These are phyloP conservation scores for Clusia tigrina DNA, from an alignment of 2,888 invertebrate species.

Conservation along the genomic window DNA sequence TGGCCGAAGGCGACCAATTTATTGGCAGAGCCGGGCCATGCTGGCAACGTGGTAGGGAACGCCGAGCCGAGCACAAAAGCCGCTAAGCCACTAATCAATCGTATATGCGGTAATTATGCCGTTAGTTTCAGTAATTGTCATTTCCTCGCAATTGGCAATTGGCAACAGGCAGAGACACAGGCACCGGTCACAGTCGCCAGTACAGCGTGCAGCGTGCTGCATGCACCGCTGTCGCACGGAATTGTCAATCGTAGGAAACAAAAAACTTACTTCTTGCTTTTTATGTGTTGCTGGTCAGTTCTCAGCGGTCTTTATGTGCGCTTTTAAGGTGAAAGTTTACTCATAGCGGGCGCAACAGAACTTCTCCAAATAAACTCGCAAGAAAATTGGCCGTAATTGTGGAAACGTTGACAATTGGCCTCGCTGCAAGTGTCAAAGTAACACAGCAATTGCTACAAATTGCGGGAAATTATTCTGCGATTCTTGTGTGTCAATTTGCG, in stretches of 20 bases:
- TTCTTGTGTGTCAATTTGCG: neutral
- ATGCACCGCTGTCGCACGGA: neutral
- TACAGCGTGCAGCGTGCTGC: too few relatives aligned
- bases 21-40: neutral
- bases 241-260: neutral
- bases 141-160: neutral
- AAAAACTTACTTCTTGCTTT: neutral
- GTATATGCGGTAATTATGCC: slow-evolving; percentile 15
- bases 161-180: neutral
- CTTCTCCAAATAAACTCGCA: neutral
- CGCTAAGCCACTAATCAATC: slow-evolving; percentile 10
- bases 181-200: too few relatives aligned
- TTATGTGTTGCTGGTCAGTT: neutral
- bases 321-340: slow-evolving; percentile 1
- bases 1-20: slow-evolving; percentile 35
- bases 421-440: neutral
- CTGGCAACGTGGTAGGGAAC: neutral
- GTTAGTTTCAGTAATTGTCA: slow-evolving; percentile 12
- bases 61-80: neutral
- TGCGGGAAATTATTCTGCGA: neutral
- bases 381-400: neutral
- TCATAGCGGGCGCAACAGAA: neutral
- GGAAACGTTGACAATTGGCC: slow-evolving; percentile 2
- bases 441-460: neutral
- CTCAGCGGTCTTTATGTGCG: neutral